Percentiles rank a stretch among this genome's conserved stretches.
These are phyloP conservation scores for Dicranocentrus wangi DNA, from an alignment of 2,888 invertebrate genomes.

Conservation along the genomic window DNA sequence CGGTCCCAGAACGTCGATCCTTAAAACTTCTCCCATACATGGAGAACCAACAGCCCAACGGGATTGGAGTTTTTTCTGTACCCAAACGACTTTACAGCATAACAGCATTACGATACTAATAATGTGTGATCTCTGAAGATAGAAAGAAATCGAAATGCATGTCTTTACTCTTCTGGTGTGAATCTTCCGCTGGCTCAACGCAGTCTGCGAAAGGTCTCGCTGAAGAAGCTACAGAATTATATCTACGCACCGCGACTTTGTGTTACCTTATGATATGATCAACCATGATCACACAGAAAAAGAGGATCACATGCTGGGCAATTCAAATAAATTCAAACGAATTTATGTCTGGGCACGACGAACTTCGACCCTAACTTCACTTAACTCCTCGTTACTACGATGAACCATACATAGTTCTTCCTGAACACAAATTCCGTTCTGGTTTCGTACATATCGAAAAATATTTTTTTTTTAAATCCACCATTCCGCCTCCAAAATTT, in stretches of 20 bases:
- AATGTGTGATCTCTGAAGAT: conserved; percentile 34
- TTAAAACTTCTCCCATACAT: conserved; percentile 46
- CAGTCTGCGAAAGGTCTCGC: conserved; percentile 17
- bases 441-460: no score
- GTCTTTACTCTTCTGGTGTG: conserved; percentile 1
- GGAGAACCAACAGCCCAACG: conserved; percentile 30
- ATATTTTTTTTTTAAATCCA: no score
- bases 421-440: conserved; percentile 10
- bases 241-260: background rate
- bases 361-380: conserved; percentile 65
- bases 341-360: conserved; percentile 66
- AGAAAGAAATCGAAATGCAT: conserved; percentile 14
- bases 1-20: conserved; percentile 57
- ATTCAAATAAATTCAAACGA: conserved; percentile 68
- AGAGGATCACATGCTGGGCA: conserved; percentile 66
- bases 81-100: conserved; percentile 16
- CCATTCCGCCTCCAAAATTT: no score
- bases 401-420: conserved; percentile 6
- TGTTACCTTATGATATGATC: conserved; percentile 28
- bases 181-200: background rate
- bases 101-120: conserved; percentile 41
- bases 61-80: conserved; percentile 38
- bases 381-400: conserved; percentile 39
- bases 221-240: conserved; percentile 4
- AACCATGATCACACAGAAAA: conserved; percentile 41